Conservation (phyloP, 2,888 invertebrate genomes). For the Drosophila gaucha region DNA sequence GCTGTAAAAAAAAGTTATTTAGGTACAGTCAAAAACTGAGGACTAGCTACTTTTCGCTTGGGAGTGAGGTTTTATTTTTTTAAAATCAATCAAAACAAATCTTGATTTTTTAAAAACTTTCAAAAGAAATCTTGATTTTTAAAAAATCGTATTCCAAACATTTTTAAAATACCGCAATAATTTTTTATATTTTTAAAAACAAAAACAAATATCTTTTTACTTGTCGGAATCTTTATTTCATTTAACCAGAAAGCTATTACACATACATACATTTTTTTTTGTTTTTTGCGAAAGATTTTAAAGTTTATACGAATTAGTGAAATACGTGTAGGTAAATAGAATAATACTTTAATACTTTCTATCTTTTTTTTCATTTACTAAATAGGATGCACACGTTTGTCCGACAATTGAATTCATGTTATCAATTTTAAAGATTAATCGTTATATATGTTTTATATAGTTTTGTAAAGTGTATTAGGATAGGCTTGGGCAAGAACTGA, state of each 20-base stretch:
- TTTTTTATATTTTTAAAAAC: not conserved
- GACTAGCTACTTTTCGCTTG: not conserved
- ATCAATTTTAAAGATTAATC: constrained; percentile 44
- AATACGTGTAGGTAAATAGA: constrained; percentile 14
- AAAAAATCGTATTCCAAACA: not conserved
- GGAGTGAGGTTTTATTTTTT: not conserved
- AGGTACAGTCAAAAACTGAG: not conserved
- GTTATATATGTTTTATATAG: constrained; percentile 40
- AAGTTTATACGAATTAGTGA: constrained; percentile 36
- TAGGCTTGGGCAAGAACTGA: constrained; percentile 10
- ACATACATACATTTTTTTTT: constrained; percentile 17
- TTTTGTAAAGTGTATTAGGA: constrained; percentile 14
- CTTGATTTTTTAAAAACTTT: constrained; percentile 29
- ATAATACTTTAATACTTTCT: constrained; percentile 10
- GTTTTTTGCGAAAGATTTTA: constrained; percentile 24
- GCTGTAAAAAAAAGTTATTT: not conserved
- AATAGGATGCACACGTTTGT: constrained; percentile 16
- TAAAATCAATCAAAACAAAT: constrained; percentile 43
- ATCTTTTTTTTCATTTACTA: constrained; percentile 16
- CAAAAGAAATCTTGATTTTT: constrained; percentile 42
- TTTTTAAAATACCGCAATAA: too few species aligned
- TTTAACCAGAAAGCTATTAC: constrained; percentile 34
- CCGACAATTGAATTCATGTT: constrained; percentile 37
- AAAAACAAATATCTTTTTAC: constrained; percentile 4
- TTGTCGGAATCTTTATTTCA: constrained; percentile 56